A percentile compares a stretch with the other conserved stretches of the same genome.
Evolutionary conservation across 2,888 invertebrate species (phyloP).

Genomic region (Danaus chrysippus): DNA sequence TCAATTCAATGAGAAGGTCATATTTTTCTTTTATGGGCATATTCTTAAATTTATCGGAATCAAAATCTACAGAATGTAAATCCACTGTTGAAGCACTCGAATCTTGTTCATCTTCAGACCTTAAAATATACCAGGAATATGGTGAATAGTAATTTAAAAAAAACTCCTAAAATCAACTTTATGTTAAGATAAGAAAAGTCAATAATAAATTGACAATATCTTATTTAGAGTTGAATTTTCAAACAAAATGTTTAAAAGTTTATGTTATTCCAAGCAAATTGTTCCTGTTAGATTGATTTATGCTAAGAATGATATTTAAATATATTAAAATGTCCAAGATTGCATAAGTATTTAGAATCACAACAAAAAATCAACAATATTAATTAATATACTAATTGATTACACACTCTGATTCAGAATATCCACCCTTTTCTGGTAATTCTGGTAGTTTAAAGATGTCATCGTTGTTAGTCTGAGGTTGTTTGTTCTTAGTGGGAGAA

Average conservation of each 20-base stretch:
- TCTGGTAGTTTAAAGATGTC: constrained; percentile 84
- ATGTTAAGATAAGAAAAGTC: no score
- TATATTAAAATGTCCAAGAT: no score
- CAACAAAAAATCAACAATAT: background rate
- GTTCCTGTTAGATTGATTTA: background rate
- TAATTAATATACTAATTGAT: constrained; percentile 6
- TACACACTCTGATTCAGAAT: constrained; percentile 73
- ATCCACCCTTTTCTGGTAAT: constrained; percentile 52
- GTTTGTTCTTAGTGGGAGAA: constrained; percentile 62
- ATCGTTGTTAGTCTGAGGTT: constrained; percentile 61
- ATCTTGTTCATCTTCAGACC: constrained; percentile 66
- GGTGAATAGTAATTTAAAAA: background rate
- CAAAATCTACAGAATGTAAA: constrained; percentile 88
- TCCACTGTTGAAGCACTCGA: constrained; percentile 74
- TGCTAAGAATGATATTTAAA: no score
- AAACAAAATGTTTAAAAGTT: no score
- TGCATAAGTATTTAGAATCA: no score
- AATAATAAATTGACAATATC: no score
- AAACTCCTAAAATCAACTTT: no score
- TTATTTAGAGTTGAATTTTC: no score
- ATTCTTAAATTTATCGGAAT: constrained; percentile 87
- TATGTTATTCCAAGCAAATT: no score
- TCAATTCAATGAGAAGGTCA: constrained; percentile 93
- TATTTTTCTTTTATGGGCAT: constrained; percentile 94
- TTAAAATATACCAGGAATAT: constrained; percentile 35